Evolutionary conservation across 2,113 vertebrate genomes (phyloP).

Genomic region (Pholis gunnellus): DNA sequence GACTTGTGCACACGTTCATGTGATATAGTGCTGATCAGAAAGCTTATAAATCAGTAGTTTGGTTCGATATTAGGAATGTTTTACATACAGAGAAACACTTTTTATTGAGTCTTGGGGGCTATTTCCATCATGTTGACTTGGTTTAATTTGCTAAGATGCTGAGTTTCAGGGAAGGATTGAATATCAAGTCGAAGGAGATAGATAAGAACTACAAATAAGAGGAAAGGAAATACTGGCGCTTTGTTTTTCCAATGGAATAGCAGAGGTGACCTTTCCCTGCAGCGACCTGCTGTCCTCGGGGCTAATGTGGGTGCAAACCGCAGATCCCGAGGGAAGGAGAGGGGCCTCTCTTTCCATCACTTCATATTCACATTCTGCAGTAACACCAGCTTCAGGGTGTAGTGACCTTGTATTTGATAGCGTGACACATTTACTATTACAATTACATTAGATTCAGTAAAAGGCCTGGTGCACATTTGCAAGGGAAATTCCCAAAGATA

Average conservation of each 20-base stretch:
- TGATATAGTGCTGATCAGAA: constrained; percentile 1
- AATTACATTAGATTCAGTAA: neutral
- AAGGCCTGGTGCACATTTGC: constrained; percentile 12
- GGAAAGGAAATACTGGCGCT: constrained; percentile 38
- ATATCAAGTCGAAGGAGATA: constrained; percentile 48
- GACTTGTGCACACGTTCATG: neutral
- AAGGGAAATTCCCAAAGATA: constrained; percentile 6
- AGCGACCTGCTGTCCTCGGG: constrained; percentile 41
- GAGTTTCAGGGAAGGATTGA: constrained; percentile 22
- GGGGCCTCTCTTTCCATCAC: neutral
- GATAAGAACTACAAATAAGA: constrained; percentile 51
- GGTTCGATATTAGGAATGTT: neutral
- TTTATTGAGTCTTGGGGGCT: constrained; percentile 21
- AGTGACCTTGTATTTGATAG: neutral
- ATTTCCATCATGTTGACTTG: constrained; percentile 39
- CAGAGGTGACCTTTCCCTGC: constrained; percentile 63
- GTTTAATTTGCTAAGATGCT: constrained; percentile 29
- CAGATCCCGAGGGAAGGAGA: constrained; percentile 19
- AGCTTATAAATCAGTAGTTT: constrained; percentile 40
- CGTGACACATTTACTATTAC: neutral
- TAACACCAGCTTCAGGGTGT: neutral
- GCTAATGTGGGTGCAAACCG: constrained; percentile 45
- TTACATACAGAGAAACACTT: neutral
- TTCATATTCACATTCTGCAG: constrained; percentile 15
- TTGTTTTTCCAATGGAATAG: constrained; percentile 34